phyloP scores from a whole-genome alignment of 2,888 invertebrate genomes.

The Fabriciana adippe region DNA sequence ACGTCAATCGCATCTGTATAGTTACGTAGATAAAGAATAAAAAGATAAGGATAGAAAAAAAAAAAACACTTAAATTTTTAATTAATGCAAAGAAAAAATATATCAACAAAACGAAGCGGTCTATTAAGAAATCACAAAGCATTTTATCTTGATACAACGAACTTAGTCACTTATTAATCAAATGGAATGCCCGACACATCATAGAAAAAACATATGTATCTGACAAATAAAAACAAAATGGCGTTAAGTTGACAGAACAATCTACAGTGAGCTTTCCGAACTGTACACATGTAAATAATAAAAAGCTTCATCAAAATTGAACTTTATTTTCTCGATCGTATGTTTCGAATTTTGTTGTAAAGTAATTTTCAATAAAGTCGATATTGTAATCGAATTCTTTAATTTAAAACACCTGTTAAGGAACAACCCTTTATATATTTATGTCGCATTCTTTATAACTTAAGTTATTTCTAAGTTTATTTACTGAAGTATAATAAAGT shows the following conservation, averaged over 20 bases:
- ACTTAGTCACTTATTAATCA: slow-evolving; percentile 63
- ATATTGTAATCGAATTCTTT: background rate
- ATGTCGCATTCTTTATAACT: slow-evolving; percentile 64
- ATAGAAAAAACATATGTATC: slow-evolving; percentile 68
- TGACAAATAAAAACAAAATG: slow-evolving; percentile 76
- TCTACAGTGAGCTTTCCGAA: slow-evolving; percentile 41
- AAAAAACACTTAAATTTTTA: slow-evolving; percentile 30
- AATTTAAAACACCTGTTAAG: slow-evolving; percentile 70
- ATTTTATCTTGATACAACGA: slow-evolving; percentile 72
- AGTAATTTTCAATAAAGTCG: background rate
- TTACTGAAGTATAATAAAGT: background rate
- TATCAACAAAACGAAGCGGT: slow-evolving; percentile 57
- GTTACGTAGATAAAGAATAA: no score
- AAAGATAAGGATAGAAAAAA: slow-evolving; percentile 1
- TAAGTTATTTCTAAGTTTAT: slow-evolving; percentile 5
- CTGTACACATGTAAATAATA: no score
- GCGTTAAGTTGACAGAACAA: slow-evolving; percentile 69
- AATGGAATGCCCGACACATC: slow-evolving; percentile 68
- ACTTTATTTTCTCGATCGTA: background rate
- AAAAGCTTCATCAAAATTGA: slow-evolving; percentile 5
- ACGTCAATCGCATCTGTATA: no score
- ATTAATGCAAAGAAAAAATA: slow-evolving; percentile 47
- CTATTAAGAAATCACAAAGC: slow-evolving; percentile 72
- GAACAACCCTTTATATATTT: slow-evolving; percentile 73
- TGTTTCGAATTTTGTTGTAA: background rate